Conservation (phyloP, 2,113 vertebrate genomes). For the Chloropsis hardwickii region DNA sequence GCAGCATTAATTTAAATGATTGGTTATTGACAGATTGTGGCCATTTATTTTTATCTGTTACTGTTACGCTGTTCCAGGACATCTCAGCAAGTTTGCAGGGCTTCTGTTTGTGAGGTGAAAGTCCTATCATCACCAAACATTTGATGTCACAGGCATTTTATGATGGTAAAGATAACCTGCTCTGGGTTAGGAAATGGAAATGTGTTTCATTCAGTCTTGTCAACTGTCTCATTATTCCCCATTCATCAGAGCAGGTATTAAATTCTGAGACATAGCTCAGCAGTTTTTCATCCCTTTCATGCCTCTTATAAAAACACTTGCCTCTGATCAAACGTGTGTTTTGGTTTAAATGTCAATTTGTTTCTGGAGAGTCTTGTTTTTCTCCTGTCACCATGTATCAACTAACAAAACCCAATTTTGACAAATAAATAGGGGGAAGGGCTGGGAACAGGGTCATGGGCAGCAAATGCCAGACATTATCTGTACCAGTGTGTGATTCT, state of each 20-base stretch:
- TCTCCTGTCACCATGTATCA: background rate
- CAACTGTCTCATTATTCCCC: conserved; percentile 9
- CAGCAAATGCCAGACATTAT: background rate
- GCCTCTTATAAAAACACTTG: background rate
- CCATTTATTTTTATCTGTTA: background rate
- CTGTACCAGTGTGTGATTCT: background rate
- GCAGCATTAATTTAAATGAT: background rate
- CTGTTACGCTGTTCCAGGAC: background rate
- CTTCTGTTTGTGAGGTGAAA: background rate
- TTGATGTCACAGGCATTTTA: background rate
- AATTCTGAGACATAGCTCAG: conserved; percentile 4
- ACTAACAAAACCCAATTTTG: background rate
- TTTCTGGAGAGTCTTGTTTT: background rate
- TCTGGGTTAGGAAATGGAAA: conserved; percentile 2
- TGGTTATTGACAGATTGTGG: background rate
- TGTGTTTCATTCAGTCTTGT: background rate
- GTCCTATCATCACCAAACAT: background rate
- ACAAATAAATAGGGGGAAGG: background rate
- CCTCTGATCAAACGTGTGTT: background rate
- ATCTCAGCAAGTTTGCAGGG: background rate
- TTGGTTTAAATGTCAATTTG: background rate
- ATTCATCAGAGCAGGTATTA: conserved; percentile 35
- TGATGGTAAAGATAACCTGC: background rate
- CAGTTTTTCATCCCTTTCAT: background rate
- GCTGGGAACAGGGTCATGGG: background rate